phyloP scores from a whole-genome alignment of 2,888 invertebrate genomes.

The Myopa tessellatipennis region DNA sequence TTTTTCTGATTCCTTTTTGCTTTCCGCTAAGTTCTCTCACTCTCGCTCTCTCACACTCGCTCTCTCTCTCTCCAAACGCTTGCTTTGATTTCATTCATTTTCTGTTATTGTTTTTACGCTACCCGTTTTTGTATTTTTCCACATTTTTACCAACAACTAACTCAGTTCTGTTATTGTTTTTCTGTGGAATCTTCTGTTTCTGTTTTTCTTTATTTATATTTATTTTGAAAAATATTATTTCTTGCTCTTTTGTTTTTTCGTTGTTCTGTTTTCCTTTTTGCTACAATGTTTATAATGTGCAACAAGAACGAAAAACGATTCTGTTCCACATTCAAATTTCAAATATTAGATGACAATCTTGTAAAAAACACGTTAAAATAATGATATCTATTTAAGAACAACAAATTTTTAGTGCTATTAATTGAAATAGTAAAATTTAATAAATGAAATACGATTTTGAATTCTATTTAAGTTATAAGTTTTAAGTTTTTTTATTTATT shows the following conservation, averaged over 20 bases:
- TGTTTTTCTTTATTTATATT: no score
- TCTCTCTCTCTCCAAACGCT: background rate
- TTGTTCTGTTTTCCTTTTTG: background rate
- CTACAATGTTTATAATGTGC: background rate
- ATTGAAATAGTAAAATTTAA: no score
- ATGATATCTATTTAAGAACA: no score
- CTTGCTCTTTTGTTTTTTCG: no score
- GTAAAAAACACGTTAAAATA: background rate
- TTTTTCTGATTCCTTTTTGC: background rate
- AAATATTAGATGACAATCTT: background rate
- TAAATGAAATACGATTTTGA: no score
- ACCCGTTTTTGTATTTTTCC: background rate
- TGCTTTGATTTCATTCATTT: conserved; percentile 26
- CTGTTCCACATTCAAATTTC: background rate
- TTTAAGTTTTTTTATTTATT: no score
- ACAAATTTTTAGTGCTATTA: no score
- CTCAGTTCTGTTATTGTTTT: no score
- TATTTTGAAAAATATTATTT: no score
- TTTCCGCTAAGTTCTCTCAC: background rate
- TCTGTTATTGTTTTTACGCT: conserved; percentile 20
- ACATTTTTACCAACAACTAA: no score
- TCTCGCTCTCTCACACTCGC: background rate
- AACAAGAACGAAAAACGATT: background rate
- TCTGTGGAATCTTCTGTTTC: no score
- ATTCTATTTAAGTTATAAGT: no score